Base-by-base conservation (phyloP, 2,888 invertebrate species). In the Antitype chi region DNA sequence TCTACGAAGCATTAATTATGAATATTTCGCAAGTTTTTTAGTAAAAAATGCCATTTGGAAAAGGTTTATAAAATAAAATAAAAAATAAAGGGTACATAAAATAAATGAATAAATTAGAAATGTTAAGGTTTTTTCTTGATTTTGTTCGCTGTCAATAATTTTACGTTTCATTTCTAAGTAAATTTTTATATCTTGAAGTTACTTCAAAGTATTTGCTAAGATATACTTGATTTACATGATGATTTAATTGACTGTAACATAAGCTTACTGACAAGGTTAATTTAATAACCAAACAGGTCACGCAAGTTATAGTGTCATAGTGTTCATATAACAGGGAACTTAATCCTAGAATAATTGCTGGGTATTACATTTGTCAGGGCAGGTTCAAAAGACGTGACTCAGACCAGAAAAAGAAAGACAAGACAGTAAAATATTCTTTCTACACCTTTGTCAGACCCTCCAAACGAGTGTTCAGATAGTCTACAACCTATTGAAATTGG, bases 391-490 rank as follows among this genome's bases (percentile, higher is more conserved):
- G 23, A 49, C 0, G 25, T 67, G 25, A 1, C 52, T 67, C 15
- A 23, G 13, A 28, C 6, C 43, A 47, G 8, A 57, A 57, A 59
- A 49, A 4, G 3, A 43, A 23, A 73, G 69, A 71, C 52, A 71
- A 25, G 28, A 73, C 64, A 70, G 43, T 70, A 60, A 6, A 57
- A 70, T 28, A 28, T 47, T 74, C 67, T 62, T 67, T 72, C 66
- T 72, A 63, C 49, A 66, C 62, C 60, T 71, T 52, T 59, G 59
- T 66, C 71, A 43, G 57, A 74, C 60, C 69, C 47, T 80, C 55
- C n/a, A 74, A 78, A 67, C 32, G 47, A 75, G 74, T 83, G 75
- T 60, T 66, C 60, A 71, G n/a, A 32, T 25, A 57, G 8, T 64
- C 28, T 70, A 32, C n/a, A 75, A 71, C 57, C 32, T 38, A 74